Base-by-base conservation (phyloP, 1,140 invertebrate species). In the Latrodectus geometricus region DNA sequence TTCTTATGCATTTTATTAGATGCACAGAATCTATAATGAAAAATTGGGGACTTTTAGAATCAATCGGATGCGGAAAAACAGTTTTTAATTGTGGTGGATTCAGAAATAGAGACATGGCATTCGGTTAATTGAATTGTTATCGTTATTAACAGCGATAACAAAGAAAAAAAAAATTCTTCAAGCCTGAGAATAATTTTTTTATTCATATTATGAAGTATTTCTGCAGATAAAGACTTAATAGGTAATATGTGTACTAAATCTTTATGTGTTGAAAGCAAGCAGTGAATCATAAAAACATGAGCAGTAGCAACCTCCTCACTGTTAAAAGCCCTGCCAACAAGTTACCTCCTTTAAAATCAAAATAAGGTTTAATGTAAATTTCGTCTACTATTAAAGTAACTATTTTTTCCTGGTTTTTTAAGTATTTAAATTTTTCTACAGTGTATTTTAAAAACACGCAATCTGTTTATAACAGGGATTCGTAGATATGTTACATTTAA, bases 71-170 rank as follows among this genome's bases (percentile, higher is more conserved):
- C 3, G n/a, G 35, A 54, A 75, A 85, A 14, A 77, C 8, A 78
- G 17, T n/a, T 23, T 14, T 8, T 12, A 15, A 82, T 8, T 35
- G 23, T n/a, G n/a, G n/a, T n/a, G n/a, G n/a, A n/a, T n/a, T n/a
- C n/a, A n/a, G n/a, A n/a, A n/a, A n/a, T n/a, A 76, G 87, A 11
- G 77, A 61, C 79, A 89, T 73, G 48, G 83, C 52, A 61, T 89
- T 89, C 83, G 72, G 84, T 89, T 89, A 9, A 89, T 88, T 11
- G 87, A 79, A 72, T 89, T 89, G 52, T 87, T 87, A 49, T 86
- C 85, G 74, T 23, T 87, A 11, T 89, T 23, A 49, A 88, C 65
- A 78, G 15, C 15, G 5, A 89, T 12, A 12, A 85, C 66, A 9
- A 0, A 23, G 52, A n/a, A n/a, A 83, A 73, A n/a, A 23, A 14